Percentiles rank a stretch among this genome's conserved stretches.
Conservation (phyloP, 37 sponge, comb jelly and placozoan genomes). For the Halichondria panicea region DNA sequence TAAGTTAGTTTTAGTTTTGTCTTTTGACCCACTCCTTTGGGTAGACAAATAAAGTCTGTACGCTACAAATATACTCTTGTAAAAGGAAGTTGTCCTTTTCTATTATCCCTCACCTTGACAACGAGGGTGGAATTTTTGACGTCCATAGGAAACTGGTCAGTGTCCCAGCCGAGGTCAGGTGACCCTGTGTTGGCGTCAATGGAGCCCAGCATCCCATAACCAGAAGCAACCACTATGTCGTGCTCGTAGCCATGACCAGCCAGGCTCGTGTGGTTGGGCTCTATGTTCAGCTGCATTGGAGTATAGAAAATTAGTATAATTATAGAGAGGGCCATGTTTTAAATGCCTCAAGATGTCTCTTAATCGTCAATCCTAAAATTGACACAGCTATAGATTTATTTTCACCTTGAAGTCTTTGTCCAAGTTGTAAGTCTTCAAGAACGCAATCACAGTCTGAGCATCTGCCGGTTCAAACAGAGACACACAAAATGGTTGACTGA, state of each 20-base stretch:
- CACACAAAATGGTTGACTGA: not conserved
- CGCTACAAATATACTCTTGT: not conserved
- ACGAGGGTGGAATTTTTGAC: conserved; percentile 60
- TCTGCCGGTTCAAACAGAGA: conserved; percentile 11
- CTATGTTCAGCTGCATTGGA: conserved; percentile 61
- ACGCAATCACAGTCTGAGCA: conserved; percentile 74
- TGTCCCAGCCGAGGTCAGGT: conserved; percentile 79
- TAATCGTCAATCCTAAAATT: not conserved
- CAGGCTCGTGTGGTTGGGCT: conserved; percentile 77
- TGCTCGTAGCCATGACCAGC: conserved; percentile 75
- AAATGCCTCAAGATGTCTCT: not conserved
- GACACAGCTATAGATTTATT: not conserved
- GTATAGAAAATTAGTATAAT: not conserved
- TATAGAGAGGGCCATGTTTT: not conserved
- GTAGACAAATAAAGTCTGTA: not conserved
- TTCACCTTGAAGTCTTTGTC: conserved; percentile 66
- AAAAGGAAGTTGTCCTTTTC: not conserved
- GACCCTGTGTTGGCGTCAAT: conserved; percentile 75
- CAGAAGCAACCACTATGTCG: conserved; percentile 69
- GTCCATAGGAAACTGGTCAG: conserved; percentile 81
- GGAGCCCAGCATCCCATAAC: conserved; percentile 61
- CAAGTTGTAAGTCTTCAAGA: conserved; percentile 57
- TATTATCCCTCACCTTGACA: conserved; percentile 73
- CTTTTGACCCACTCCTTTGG: not conserved
- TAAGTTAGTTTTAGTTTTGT: not conserved